These are phyloP conservation scores for Picathartes gymnocephalus DNA, from an alignment of 2,113 vertebrate species.

Conservation along the genomic window DNA sequence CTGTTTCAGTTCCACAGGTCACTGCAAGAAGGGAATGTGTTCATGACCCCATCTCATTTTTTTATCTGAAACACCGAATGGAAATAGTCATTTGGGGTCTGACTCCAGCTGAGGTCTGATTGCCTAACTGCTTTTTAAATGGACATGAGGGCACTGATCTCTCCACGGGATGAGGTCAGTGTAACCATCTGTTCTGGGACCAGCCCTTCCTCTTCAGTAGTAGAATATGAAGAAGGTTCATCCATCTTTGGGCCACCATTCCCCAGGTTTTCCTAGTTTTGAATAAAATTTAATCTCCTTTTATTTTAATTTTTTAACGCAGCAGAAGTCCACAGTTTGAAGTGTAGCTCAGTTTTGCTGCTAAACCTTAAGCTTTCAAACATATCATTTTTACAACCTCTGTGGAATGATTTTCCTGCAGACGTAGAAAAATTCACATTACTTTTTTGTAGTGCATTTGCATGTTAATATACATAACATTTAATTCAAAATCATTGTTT, in stretches of 20 bases:
- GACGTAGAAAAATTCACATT: neutral
- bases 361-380: neutral
- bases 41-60: neutral
- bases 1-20: neutral
- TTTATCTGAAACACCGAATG: neutral
- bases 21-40: neutral
- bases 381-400: neutral
- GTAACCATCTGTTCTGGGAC: neutral
- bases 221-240: neutral
- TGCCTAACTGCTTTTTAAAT: neutral
- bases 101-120: neutral
- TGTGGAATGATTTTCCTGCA: neutral
- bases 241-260: neutral
- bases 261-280: neutral
- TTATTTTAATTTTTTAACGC: neutral
- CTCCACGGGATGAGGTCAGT: neutral
- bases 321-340: neutral
- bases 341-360: neutral
- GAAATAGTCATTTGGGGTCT: neutral
- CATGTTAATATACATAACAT: neutral
- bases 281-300: neutral
- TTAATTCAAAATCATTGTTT: neutral
- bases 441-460: neutral
- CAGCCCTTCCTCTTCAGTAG: neutral
- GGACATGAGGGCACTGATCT: neutral